These are phyloP conservation scores for Muschampia plurimacula DNA, from an alignment of 2,888 invertebrate genomes.

Conservation along the genomic window DNA sequence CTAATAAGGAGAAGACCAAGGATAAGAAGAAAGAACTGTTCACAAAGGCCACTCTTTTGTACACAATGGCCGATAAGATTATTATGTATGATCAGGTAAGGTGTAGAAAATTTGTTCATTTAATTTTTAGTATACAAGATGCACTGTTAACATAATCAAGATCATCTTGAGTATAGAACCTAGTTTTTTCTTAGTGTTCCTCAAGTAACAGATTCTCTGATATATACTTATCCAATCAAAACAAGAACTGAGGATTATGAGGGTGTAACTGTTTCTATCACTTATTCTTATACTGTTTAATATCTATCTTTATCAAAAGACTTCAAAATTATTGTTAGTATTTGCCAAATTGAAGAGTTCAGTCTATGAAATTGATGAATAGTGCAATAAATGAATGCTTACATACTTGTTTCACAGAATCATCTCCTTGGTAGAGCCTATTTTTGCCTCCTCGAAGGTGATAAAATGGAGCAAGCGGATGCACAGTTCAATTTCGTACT, in stretches of 20 bases:
- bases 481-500: constrained; percentile 99
- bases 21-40: constrained; percentile 97
- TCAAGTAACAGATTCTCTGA: no score
- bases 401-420: constrained; percentile 85
- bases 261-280: no score
- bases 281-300: no score
- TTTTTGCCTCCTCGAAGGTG: constrained; percentile 98
- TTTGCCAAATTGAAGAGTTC: not conserved
- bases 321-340: not conserved
- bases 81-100: constrained; percentile 99
- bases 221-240: no score
- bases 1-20: constrained; percentile 97
- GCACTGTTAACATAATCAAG: no score
- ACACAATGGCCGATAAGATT: constrained; percentile 99
- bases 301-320: not conserved
- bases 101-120: not conserved
- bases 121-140: no score
- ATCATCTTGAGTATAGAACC: no score
- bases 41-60: constrained; percentile 98
- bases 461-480: constrained; percentile 99
- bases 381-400: not conserved
- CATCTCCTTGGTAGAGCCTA: constrained; percentile 99
- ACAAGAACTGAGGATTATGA: no score
- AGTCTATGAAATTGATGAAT: not conserved
- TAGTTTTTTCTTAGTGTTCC: no score